Conservation (phyloP, 2,113 vertebrate species). For the Brachypodius melanocephalos region DNA sequence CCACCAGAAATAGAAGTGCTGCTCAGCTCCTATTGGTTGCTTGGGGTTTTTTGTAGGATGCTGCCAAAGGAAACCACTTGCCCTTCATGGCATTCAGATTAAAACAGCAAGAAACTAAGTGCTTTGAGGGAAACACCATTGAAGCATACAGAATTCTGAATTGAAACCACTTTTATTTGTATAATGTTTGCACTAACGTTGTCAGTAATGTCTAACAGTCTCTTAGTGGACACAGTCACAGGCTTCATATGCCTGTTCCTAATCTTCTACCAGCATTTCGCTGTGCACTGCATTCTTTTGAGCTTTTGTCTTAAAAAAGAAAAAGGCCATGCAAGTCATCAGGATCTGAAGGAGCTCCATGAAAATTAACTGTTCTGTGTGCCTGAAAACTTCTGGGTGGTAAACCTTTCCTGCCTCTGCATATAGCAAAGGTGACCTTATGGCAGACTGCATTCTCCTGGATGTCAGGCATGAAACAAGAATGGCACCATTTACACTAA, state of each 20-base stretch:
- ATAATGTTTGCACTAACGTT: background rate
- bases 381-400: background rate
- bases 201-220: background rate
- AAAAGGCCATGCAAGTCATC: background rate
- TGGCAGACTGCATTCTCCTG: background rate
- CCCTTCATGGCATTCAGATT: background rate
- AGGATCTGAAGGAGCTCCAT: background rate
- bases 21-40: background rate
- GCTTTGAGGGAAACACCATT: background rate
- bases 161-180: background rate
- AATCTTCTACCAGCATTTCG: background rate
- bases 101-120: background rate
- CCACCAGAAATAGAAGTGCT: background rate
- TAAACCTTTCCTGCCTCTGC: background rate
- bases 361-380: background rate
- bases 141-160: background rate
- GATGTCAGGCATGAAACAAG: background rate
- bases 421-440: background rate
- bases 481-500: background rate
- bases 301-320: background rate
- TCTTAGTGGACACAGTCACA: background rate
- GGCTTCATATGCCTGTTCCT: background rate
- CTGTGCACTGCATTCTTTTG: background rate
- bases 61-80: background rate
- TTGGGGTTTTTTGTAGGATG: background rate